Evolutionary conservation across 1,140 invertebrate genomes (phyloP).

Genomic region (Melanaphis sacchari): DNA sequence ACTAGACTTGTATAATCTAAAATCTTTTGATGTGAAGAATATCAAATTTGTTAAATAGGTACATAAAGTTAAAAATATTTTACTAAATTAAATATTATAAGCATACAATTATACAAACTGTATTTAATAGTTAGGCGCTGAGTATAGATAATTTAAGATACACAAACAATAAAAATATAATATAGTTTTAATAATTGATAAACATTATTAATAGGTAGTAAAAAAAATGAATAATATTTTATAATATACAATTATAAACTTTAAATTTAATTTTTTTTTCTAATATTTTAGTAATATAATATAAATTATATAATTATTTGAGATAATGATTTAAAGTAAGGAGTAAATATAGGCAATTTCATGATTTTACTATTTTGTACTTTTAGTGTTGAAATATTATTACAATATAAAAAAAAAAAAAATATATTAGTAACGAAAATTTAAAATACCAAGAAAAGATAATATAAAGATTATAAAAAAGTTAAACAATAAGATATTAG

Average conservation of each 20-base stretch:
- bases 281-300: not conserved
- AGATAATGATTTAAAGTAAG: not conserved
- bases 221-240: too few relatives aligned
- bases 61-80: not conserved
- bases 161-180: not conserved
- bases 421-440: not conserved
- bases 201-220: too few relatives aligned
- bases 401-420: too few relatives aligned
- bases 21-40: not conserved
- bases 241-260: not conserved
- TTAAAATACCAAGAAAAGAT: not conserved
- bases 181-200: not conserved
- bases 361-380: not conserved
- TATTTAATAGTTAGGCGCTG: not conserved
- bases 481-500: not conserved
- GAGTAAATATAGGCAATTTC: not conserved
- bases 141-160: slow-evolving; percentile 22
- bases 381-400: not conserved
- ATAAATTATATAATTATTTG: too few relatives aligned
- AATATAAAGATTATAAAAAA: not conserved
- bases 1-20: not conserved
- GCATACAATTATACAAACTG: not conserved
- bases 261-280: not conserved
- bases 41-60: not conserved
- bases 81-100: too few relatives aligned